phyloP scores from a whole-genome alignment of 1,140 invertebrate species.

The Heliconius congener region DNA sequence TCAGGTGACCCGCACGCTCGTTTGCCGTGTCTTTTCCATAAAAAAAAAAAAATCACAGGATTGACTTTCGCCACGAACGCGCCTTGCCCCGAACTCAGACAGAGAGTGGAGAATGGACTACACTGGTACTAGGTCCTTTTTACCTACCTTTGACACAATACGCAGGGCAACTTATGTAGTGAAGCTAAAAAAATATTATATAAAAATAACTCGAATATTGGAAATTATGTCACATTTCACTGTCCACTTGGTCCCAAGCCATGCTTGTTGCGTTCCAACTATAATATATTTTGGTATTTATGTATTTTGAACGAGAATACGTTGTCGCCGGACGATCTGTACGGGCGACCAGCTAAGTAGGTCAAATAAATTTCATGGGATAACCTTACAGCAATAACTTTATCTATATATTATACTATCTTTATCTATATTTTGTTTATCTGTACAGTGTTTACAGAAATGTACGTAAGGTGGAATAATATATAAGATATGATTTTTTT shows the following conservation, averaged over 20 bases:
- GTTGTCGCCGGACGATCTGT: constrained; percentile 23
- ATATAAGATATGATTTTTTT: too few species aligned
- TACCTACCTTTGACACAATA: too few species aligned
- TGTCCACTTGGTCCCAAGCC: constrained; percentile 16
- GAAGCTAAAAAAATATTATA: too few species aligned
- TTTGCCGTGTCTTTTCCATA: too few species aligned
- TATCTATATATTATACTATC: neutral
- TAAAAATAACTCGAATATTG: neutral
- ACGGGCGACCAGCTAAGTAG: constrained; percentile 41
- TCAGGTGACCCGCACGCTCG: too few species aligned
- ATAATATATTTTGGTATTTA: constrained; percentile 24
- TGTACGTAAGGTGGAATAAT: too few species aligned
- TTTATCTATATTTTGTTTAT: neutral
- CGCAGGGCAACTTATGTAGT: too few species aligned
- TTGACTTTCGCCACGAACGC: too few species aligned
- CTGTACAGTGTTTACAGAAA: neutral
- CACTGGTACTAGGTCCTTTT: too few species aligned
- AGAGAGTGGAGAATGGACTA: too few species aligned
- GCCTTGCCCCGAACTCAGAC: too few species aligned
- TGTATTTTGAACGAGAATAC: constrained; percentile 34
- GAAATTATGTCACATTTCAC: neutral
- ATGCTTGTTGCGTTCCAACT: constrained; percentile 33
- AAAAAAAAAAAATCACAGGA: too few species aligned
- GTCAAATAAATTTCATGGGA: constrained; percentile 37
- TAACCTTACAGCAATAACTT: neutral